These are phyloP conservation scores for Manis javanica DNA, from an alignment of 2,797 vertebrate species.

Conservation along the genomic window DNA sequence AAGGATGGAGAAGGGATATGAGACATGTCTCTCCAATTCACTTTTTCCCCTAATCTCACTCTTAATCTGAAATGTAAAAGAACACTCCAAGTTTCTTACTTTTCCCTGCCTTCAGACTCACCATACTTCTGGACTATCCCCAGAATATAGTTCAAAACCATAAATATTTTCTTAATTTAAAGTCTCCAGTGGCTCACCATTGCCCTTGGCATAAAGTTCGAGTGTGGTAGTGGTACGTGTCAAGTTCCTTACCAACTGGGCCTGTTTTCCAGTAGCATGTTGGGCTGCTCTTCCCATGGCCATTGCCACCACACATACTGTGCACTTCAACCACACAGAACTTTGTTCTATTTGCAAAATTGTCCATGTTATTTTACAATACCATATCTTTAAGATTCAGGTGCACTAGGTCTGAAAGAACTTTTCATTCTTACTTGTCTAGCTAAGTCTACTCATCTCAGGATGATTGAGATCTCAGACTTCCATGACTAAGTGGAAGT, in stretches of 20 bases:
- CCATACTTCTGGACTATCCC: background rate
- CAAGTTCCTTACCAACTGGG: background rate
- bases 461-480: background rate
- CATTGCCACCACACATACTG: fast-evolving
- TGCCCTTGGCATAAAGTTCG: background rate
- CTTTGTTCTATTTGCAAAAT: background rate
- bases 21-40: background rate
- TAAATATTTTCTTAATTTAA: background rate
- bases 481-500: background rate
- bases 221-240: background rate
- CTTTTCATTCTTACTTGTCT: background rate
- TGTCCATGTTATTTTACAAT: background rate
- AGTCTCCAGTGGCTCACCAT: background rate
- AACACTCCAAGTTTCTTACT: background rate
- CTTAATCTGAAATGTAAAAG: background rate
- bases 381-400: background rate
- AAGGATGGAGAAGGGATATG: background rate
- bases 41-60: background rate
- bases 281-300: background rate
- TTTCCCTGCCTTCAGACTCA: background rate
- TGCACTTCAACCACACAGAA: background rate
- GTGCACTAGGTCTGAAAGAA: background rate
- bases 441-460: background rate
- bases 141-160: background rate
- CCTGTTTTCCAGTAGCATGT: background rate